Evolutionary conservation across 1,140 invertebrate genomes (phyloP), one percentile per base, ranked within the genome.

Genomic region (Papilio dardanus): DNA sequence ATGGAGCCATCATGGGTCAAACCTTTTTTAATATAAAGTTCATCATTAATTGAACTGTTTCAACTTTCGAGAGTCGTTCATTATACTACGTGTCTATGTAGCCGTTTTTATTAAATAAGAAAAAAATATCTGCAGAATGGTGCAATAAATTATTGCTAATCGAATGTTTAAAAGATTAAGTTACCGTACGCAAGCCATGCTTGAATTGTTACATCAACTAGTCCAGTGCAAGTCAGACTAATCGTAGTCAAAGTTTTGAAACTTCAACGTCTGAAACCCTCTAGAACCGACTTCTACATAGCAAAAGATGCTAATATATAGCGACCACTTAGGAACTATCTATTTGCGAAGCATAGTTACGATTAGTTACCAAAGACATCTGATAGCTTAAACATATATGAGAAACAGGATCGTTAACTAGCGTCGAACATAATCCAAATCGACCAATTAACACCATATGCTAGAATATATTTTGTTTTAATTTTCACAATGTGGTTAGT

Each of bases 171-270:
- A 46, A 8, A 54, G 50, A 24, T 54, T 21, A 54, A 54, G 8
- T 54, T 21, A 24, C 50, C 21, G 21, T 54, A 54, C 19, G 50
- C 21, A 24, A 24, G 24, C 19, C 21, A 54, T 54, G 21, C 2
- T 12, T 54, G 8, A 21, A 54, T 54, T 54, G 50, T 54, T 54
- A 54, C 21, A 21, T 54, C 21, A 54, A 24, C 21, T 54, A 54
- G 50, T 54, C 21, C 10, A 54, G 50, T 54, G 8, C 50, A 54
- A 54, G 7, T 54, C 50, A 24, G 21, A 54, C 50, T 24, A 24
- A 54, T 54, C 50, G 50, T 54, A 24, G 50, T 28, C 21, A 54
- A 54, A 54, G 21, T 54, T 54, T 54, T 54, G 50, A 54, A 54
- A 54, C 50, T 54, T 54, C 50, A 54, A 10, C 50, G 50, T 54